These are phyloP conservation scores for Aplochiton taeniatus DNA, from an alignment of 2,797 vertebrate genomes.

Conservation along the genomic window DNA sequence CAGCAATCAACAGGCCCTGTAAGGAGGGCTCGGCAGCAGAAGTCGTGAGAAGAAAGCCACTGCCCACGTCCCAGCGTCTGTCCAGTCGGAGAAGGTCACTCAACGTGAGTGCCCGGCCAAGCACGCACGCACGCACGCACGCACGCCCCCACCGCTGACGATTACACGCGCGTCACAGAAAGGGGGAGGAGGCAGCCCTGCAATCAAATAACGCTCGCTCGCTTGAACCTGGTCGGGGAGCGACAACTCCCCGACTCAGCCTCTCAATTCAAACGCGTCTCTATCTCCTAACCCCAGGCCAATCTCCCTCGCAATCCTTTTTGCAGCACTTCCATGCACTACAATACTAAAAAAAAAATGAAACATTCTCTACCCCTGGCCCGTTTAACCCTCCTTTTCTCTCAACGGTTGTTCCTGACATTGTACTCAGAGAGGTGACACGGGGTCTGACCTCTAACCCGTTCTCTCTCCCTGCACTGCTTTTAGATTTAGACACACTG, in stretches of 20 bases:
- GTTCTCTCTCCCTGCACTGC: neutral
- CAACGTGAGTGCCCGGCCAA: neutral
- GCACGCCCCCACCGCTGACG: neutral
- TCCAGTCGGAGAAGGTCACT: slow-evolving; percentile 12
- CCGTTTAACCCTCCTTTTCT: neutral
- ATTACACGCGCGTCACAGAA: neutral
- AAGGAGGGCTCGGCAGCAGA: slow-evolving; percentile 36
- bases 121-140: neutral
- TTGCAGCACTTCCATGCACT: neutral
- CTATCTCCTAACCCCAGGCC: neutral
- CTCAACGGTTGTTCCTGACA: neutral
- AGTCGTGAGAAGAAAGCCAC: slow-evolving; percentile 25
- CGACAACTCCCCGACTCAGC: slow-evolving; percentile 3
- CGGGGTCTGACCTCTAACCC: neutral
- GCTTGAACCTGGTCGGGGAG: neutral
- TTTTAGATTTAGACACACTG: slow-evolving; percentile 36
- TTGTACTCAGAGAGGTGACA: too few species aligned
- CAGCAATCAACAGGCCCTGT: slow-evolving; percentile 23
- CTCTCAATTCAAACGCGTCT: neutral
- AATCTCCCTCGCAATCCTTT: neutral
- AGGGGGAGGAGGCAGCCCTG: slow-evolving; percentile 1
- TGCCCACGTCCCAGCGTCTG: neutral
- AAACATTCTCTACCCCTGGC: neutral
- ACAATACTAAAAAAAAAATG: too few species aligned
- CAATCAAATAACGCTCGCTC: slow-evolving; percentile 26